Percentiles rank a stretch among this genome's conserved stretches.
These are phyloP conservation scores for Agrotis puta DNA, from an alignment of 2,888 invertebrate genomes.

Conservation along the genomic window DNA sequence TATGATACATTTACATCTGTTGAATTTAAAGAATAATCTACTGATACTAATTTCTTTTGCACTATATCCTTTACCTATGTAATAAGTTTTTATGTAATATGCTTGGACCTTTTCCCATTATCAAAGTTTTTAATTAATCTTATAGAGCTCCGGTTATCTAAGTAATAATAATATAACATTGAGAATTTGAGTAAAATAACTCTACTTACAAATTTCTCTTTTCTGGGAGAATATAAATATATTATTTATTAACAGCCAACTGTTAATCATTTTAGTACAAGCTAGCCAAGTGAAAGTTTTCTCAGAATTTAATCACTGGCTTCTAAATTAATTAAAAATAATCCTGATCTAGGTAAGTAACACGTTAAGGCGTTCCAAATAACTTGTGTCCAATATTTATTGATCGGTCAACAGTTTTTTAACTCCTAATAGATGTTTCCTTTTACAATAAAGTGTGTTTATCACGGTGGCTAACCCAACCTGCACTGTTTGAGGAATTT, in stretches of 20 bases:
- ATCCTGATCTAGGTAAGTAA: conserved; percentile 46
- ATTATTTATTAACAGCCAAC: background rate
- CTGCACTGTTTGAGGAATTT: no score
- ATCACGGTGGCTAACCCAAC: no score
- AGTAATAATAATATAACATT: background rate
- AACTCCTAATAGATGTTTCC: no score
- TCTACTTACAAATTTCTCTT: background rate
- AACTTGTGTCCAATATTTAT: conserved; percentile 11
- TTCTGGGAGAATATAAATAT: background rate
- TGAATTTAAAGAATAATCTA: no score
- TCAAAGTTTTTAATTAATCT: background rate
- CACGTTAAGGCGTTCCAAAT: conserved; percentile 1
- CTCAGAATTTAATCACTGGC: conserved; percentile 5
- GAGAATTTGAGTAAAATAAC: background rate
- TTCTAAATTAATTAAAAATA: conserved; percentile 26
- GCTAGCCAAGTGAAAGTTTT: conserved; percentile 32
- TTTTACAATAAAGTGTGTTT: no score
- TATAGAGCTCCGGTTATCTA: background rate
- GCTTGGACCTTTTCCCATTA: background rate
- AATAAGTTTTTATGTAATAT: no score
- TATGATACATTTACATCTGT: no score
- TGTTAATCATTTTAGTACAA: background rate
- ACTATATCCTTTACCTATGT: no score
- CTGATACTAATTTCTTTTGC: no score
- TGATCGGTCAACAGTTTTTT: no score